Conservation (phyloP, 2,797 vertebrate genomes). For the Nothura maculosa region DNA sequence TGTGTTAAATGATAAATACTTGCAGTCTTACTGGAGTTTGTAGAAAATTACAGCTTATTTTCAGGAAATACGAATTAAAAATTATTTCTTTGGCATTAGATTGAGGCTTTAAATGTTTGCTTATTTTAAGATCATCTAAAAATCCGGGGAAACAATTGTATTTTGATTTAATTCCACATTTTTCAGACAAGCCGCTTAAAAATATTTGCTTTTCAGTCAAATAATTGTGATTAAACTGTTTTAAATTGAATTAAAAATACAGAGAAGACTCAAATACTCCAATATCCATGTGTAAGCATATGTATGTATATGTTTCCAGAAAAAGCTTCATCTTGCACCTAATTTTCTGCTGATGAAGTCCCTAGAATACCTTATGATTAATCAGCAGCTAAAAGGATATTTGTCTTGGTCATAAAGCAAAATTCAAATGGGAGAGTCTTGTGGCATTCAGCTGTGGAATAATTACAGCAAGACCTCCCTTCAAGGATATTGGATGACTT, state of each 20-base stretch:
- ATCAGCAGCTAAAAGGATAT: not conserved
- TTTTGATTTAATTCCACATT: accelerated
- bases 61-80: not conserved
- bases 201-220: not conserved
- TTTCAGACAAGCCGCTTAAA: not conserved
- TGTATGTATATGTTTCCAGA: not conserved
- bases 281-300: not conserved
- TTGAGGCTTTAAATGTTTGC: not conserved
- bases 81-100: not conserved
- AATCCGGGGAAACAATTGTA: accelerated
- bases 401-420: not conserved
- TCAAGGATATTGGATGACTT: not conserved
- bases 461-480: not conserved
- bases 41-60: not conserved
- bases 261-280: not conserved
- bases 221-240: not conserved
- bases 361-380: not conserved
- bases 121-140: not conserved
- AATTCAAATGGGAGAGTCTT: not conserved
- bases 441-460: not conserved
- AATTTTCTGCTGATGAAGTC: not conserved
- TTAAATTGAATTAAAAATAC: not conserved
- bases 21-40: not conserved
- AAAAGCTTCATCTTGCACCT: not conserved
- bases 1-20: not conserved